Evolutionary conservation across 2,113 vertebrate genomes (phyloP).

Genomic region (Coptodon rendalli): DNA sequence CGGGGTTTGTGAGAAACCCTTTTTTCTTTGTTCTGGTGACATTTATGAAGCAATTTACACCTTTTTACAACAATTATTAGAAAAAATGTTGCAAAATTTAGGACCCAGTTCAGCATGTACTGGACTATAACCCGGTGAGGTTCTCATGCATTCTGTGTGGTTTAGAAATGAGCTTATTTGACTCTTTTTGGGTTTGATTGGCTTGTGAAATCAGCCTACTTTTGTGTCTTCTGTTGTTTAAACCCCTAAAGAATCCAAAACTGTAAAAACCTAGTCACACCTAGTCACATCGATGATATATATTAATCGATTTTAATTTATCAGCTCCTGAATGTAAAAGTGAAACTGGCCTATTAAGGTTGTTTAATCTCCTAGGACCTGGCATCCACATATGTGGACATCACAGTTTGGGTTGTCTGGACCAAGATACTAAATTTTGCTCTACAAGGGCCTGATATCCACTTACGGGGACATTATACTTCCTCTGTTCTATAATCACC

Average conservation of each 20-base stretch:
- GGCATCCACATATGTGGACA: neutral
- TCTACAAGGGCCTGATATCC: neutral
- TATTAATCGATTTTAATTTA: accelerated
- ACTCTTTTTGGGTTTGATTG: neutral
- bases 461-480: neutral
- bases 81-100: accelerated
- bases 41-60: neutral
- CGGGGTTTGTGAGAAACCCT: neutral
- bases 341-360: neutral
- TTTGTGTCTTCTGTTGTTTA: neutral
- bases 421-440: neutral
- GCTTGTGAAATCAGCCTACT: neutral
- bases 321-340: neutral
- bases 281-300: neutral
- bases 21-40: neutral
- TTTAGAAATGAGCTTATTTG: neutral
- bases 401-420: neutral
- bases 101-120: neutral
- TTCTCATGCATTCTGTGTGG: neutral
- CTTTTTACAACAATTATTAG: neutral
- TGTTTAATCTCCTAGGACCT: neutral
- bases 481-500: neutral
- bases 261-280: neutral
- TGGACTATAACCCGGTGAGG: accelerated
- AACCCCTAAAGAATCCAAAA: neutral